phyloP scores from a whole-genome alignment of 1,140 invertebrate species.

The Hesperophylax magnus region DNA sequence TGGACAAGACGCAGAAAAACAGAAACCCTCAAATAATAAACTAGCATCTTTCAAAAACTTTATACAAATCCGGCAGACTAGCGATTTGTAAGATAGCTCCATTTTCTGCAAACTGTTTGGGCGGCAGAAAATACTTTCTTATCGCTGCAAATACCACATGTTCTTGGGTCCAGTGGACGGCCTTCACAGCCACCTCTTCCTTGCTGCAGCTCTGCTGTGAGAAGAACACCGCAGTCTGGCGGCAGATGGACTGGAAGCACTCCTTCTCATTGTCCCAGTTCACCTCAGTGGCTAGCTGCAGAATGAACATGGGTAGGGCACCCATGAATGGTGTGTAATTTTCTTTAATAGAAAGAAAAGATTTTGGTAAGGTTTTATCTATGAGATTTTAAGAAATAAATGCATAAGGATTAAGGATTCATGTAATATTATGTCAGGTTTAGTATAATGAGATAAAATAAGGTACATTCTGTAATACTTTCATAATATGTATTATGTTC shows the following conservation, averaged over 20 bases:
- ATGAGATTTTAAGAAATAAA: too few relatives aligned
- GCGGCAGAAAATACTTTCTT: conserved; percentile 85
- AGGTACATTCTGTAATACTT: too few relatives aligned
- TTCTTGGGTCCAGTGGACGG: conserved; percentile 82
- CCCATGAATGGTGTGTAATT: conserved; percentile 85
- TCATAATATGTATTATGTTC: too few relatives aligned
- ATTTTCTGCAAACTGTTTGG: conserved; percentile 80
- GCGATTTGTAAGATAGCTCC: conserved; percentile 86
- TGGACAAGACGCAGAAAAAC: too few relatives aligned
- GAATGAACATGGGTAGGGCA: conserved; percentile 84
- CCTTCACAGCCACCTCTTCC: conserved; percentile 62
- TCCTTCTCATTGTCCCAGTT: conserved; percentile 88
- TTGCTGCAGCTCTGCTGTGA: conserved; percentile 71
- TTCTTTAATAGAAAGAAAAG: conserved; percentile 71
- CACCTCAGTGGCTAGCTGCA: conserved; percentile 90
- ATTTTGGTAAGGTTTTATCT: background rate
- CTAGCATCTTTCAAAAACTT: conserved; percentile 97
- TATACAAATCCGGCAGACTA: conserved; percentile 89
- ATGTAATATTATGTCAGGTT: too few relatives aligned
- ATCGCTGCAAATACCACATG: conserved; percentile 88
- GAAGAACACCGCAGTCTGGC: conserved; percentile 90
- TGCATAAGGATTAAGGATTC: too few relatives aligned
- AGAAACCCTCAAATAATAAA: background rate
- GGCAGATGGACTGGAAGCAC: conserved; percentile 89
- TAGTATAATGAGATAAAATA: too few relatives aligned